Conservation (phyloP, 1,140 invertebrate species). For the Cylas formicarius region DNA sequence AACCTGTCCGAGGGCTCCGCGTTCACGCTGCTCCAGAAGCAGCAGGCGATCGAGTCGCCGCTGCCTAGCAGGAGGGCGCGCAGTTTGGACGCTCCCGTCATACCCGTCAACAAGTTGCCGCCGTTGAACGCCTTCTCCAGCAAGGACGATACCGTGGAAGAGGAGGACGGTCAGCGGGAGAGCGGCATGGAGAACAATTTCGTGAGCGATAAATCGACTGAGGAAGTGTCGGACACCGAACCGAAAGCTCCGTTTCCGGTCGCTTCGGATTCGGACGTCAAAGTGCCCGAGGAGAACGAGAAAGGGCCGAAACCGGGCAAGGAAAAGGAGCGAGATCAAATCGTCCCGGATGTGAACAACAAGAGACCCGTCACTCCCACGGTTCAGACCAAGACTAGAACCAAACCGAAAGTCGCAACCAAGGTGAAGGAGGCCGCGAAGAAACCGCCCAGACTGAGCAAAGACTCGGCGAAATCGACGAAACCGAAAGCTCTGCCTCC, state of each 20-base stretch:
- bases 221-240: conserved; percentile 43
- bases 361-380: conserved; percentile 22
- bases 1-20: conserved; percentile 76
- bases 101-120: conserved; percentile 66
- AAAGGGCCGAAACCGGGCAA: conserved; percentile 10
- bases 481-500: conserved; percentile 21
- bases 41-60: conserved; percentile 66
- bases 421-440: conserved; percentile 14
- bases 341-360: conserved; percentile 49
- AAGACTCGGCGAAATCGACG: neutral
- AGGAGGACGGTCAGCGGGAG: conserved; percentile 46
- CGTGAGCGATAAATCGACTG: conserved; percentile 36
- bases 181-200: conserved; percentile 30
- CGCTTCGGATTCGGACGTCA: too few species aligned
- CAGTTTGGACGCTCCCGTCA: conserved; percentile 74
- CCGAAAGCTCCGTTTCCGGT: conserved; percentile 26
- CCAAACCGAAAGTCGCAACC: conserved; percentile 18
- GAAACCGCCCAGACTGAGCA: conserved; percentile 5
- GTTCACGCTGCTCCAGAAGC: conserved; percentile 60
- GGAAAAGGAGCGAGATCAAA: conserved; percentile 46
- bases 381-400: conserved; percentile 13
- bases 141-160: conserved; percentile 76
- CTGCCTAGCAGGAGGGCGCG: conserved; percentile 67
- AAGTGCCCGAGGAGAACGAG: neutral
- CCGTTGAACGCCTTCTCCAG: conserved; percentile 80